A percentile compares a stretch with the other conserved stretches of the same genome.
phyloP scores from a whole-genome alignment of 2,113 vertebrate species.

The Pluvianellus socialis region DNA sequence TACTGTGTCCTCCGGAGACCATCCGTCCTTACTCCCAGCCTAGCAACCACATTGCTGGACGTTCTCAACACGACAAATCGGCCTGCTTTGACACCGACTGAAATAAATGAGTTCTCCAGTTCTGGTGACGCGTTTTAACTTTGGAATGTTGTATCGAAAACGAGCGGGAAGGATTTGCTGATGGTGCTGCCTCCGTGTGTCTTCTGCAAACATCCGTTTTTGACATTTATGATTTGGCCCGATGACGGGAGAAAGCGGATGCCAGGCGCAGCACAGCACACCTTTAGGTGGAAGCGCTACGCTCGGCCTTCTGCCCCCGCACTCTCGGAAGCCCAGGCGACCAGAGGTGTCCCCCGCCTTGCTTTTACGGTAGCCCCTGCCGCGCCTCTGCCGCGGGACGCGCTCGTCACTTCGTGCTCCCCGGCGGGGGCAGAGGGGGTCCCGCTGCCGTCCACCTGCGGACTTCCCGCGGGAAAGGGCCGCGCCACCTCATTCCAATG shows the following conservation, averaged over 20 bases:
- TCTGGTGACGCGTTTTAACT: neutral
- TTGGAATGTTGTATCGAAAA: neutral
- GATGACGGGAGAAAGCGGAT: neutral
- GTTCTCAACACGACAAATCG: too few relatives aligned
- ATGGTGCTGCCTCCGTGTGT: neutral
- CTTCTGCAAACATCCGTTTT: neutral
- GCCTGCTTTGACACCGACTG: neutral
- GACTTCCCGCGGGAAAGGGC: neutral
- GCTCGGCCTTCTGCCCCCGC: neutral
- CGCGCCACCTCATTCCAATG: neutral
- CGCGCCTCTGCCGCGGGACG: too few relatives aligned
- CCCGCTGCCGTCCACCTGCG: too few relatives aligned
- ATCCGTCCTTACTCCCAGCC: neutral
- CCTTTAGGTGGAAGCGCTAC: neutral
- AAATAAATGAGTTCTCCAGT: neutral
- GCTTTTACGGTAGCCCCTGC: too few relatives aligned
- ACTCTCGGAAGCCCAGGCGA: too few relatives aligned
- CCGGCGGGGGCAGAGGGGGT: too few relatives aligned
- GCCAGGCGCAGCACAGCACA: accelerated
- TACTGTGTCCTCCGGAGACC: neutral
- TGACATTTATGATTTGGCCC: neutral
- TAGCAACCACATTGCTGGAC: neutral
- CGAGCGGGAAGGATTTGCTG: neutral
- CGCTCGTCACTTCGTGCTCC: too few relatives aligned
- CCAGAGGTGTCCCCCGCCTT: neutral